These are phyloP conservation scores for Limanda limanda DNA, from an alignment of 2,113 vertebrate species.

Conservation along the genomic window DNA sequence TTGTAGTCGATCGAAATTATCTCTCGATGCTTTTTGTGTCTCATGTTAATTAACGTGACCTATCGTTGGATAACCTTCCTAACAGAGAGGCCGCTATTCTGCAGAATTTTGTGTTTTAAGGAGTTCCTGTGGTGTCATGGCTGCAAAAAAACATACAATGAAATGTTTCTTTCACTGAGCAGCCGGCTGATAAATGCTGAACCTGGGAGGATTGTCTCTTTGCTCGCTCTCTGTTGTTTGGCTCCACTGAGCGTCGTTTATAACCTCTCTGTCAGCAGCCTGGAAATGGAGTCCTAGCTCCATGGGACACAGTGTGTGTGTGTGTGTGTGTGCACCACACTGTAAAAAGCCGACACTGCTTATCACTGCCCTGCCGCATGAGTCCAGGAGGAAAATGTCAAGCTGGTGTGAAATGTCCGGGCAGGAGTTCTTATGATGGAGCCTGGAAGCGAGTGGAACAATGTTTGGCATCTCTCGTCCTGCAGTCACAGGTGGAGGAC, in stretches of 20 bases:
- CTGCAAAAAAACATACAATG: background rate
- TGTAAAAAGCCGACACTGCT: constrained; percentile 31
- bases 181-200: constrained; percentile 46
- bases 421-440: constrained; percentile 25
- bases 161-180: constrained; percentile 5
- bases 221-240: constrained; percentile 31
- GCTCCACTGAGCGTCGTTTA: constrained; percentile 39
- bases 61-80: too few species aligned
- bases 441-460: constrained; percentile 1
- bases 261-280: constrained; percentile 60
- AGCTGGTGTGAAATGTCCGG: constrained; percentile 36
- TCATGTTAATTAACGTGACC: too few species aligned
- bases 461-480: constrained; percentile 34
- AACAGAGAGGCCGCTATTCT: too few species aligned
- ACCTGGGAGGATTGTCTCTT: constrained; percentile 39
- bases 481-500: constrained; percentile 30
- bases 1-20: too few species aligned
- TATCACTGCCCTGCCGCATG: constrained; percentile 37
- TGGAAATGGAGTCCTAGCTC: constrained; percentile 45
- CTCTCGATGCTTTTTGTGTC: too few species aligned
- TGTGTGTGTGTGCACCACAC: constrained; percentile 15
- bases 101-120: too few species aligned
- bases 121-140: background rate
- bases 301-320: constrained; percentile 6
- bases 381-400: constrained; percentile 42